Evolutionary conservation across 2,113 vertebrate genomes (phyloP).

Genomic region (Perca fluviatilis): DNA sequence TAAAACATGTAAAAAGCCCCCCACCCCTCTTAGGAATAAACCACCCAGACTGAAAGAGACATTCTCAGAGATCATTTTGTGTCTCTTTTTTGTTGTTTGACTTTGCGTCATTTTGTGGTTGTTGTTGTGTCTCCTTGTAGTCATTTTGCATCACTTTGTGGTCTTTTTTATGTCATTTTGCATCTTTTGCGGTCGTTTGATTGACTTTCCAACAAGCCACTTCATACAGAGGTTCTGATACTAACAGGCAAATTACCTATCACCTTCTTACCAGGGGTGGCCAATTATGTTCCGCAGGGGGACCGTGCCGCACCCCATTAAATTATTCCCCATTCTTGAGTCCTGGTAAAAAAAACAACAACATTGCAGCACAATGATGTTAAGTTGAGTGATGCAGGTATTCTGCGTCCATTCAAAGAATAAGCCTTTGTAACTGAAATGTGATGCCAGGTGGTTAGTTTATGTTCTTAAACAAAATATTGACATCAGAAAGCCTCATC

Average conservation of each 20-base stretch:
- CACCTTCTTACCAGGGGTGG: neutral
- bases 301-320: too few species aligned
- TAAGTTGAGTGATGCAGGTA: too few species aligned
- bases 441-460: neutral
- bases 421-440: neutral
- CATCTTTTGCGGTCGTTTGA: neutral
- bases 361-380: too few species aligned
- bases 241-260: neutral
- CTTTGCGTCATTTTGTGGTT: neutral
- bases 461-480: conserved; percentile 1
- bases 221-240: too few species aligned
- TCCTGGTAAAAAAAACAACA: too few species aligned
- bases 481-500: neutral
- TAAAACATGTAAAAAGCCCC: neutral
- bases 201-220: neutral
- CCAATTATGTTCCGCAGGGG: too few species aligned
- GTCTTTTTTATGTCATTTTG: neutral
- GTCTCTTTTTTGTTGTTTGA: too few species aligned
- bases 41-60: too few species aligned
- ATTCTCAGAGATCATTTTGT: too few species aligned
- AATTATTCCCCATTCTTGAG: too few species aligned
- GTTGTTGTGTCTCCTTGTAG: neutral
- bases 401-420: too few species aligned
- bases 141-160: neutral
- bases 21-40: neutral